These are phyloP conservation scores for Hipparchia sbordonii DNA, from an alignment of 2,888 invertebrate genomes.

Conservation along the genomic window DNA sequence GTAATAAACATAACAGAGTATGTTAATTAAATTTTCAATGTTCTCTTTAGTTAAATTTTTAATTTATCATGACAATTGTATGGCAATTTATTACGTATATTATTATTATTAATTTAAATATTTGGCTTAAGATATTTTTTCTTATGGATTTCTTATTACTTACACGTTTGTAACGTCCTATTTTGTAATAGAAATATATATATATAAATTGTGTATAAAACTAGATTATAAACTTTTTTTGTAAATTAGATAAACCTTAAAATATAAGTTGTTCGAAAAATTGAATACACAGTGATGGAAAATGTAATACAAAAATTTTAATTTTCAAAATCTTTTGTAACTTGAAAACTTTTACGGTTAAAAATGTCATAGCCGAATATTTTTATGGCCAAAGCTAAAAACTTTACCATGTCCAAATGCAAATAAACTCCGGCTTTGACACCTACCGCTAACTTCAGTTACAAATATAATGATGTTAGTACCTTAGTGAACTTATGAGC, in stretches of 20 bases:
- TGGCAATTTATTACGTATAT: not conserved
- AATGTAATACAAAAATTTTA: not conserved
- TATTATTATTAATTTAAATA: not conserved
- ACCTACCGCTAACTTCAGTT: too few species aligned
- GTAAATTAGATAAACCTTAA: not conserved
- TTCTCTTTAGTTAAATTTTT: not conserved
- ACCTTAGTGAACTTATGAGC: too few species aligned
- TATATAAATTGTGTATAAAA: slow-evolving; percentile 8
- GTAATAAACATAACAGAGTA: not conserved
- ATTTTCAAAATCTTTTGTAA: not conserved
- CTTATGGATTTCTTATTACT: not conserved
- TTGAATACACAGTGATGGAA: not conserved
- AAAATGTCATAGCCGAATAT: not conserved
- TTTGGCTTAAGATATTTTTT: not conserved
- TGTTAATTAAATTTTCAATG: not conserved
- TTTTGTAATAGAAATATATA: not conserved
- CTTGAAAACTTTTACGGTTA: not conserved
- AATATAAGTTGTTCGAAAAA: not conserved
- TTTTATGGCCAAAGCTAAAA: too few species aligned
- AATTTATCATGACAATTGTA: slow-evolving; percentile 10
- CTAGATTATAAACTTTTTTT: not conserved
- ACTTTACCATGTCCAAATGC: too few species aligned
- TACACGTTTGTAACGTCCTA: slow-evolving; percentile 11
- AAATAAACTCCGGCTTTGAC: too few species aligned
- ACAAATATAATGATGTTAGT: too few species aligned